Base-by-base conservation (phyloP, 2,888 invertebrate genomes). In the Cristatella mucedo region DNA sequence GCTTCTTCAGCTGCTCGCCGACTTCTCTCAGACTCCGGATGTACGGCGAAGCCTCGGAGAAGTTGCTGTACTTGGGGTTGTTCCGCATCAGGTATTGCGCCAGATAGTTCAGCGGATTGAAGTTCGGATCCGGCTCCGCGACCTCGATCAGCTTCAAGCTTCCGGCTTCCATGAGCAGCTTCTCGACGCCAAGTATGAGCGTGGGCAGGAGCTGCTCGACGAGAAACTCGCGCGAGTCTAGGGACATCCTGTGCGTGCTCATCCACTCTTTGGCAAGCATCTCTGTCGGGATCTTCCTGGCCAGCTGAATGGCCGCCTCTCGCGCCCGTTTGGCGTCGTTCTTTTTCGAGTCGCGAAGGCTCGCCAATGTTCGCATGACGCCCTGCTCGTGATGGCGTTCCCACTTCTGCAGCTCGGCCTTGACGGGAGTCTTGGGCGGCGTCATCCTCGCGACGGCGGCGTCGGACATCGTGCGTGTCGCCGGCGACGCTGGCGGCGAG, bases 1-100 rank as follows among this genome's bases (percentile, higher is more conserved):
- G 55, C 43, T 53, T 48, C 43, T 54, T 58, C 22, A 65, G 47
- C 33, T 62, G 56, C 29, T 63, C 60, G 15, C 53, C 49, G 2
- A 65, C 55, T 40, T 56, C 53, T 38, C 63, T 44, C 22, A 65
- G 46, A 6, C 61, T 58, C 37, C 60, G 48, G 3, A 64, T 57
- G 50, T 66, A 66, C 1, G 63, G 62, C 20, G 64, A 63, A 4
- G 62, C 58, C 44, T 64, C 63, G n/a, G 58, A 53, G 43, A 64
- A 62, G 43, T 63, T 63, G 44, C 60, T 57, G 44, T 58, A 63
- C 40, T 52, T 46, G 19, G 66, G 66, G 46, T 66, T 66, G 47
- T 66, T 65, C 41, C 65, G 53, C 57, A 66, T 56, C 36, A 66
- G 46, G 48, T 61, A 64, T 44, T 64, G 61, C 7, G 63, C 66